These are phyloP conservation scores for Rhabdomys dilectus DNA, from an alignment of 2,113 vertebrate species.

Conservation along the genomic window DNA sequence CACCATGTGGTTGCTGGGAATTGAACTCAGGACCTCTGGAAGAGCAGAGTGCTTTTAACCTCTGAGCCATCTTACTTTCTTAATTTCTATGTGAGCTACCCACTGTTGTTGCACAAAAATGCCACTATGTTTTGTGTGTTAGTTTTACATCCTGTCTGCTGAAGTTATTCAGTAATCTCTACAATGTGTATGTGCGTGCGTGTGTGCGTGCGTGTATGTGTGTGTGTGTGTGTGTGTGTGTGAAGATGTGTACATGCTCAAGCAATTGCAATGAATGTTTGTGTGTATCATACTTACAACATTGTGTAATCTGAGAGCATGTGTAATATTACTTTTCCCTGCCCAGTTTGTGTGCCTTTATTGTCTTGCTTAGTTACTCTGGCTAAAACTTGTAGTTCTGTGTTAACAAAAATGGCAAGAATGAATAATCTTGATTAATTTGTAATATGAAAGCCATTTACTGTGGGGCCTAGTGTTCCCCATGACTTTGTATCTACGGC, in stretches of 20 bases:
- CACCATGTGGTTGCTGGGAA: no score
- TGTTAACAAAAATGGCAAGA: not conserved
- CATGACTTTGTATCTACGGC: not conserved
- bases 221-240: not conserved
- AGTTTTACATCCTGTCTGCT: not conserved
- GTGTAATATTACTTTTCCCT: not conserved
- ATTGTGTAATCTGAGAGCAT: not conserved
- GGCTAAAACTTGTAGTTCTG: not conserved
- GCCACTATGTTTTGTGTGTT: not conserved
- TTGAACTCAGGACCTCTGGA: no score
- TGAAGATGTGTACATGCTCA: not conserved
- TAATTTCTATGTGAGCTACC: not conserved
- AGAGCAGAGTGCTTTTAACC: no score
- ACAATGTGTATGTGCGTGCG: not conserved
- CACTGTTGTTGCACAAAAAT: not conserved
- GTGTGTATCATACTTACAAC: not conserved
- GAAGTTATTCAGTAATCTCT: not conserved
- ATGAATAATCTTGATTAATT: not conserved
- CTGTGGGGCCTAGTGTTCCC: not conserved
- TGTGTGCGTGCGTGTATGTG: no score
- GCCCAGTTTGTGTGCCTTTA: not conserved
- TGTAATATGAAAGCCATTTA: not conserved
- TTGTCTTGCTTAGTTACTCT: not conserved
- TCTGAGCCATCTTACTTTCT: not conserved
- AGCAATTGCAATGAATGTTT: not conserved